Evolutionary conservation across 2,113 vertebrate genomes (phyloP), one percentile per base, ranked within the genome.

Genomic region (Ia io): DNA sequence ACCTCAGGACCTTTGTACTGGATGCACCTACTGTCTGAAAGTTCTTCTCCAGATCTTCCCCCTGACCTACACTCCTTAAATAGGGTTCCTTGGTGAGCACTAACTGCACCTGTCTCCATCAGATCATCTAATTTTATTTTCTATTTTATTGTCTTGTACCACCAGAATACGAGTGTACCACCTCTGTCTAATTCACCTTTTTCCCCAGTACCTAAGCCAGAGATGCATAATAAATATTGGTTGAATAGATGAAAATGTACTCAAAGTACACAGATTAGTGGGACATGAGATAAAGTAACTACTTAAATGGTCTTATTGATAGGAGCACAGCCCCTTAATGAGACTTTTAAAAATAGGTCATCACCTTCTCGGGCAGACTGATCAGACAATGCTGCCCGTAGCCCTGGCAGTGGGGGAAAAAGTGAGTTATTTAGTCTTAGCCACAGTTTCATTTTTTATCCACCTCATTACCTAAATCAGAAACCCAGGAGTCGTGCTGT

Each of bases 301-400:
- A 89, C 49, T 91, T 95, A 84, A 71, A 44, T 76, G 76, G 79
- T 30, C 65, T 90, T 79, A 61, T 47, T 47, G 63, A 69, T 49
- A 56, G 82, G 6, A 3, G 22, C 84, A 91, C 14, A 61, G 86
- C n/a, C 84, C 78, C 88, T 93, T 94, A 82, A 69, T 44, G 90
- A 96, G 93, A 79, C 70, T 69, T 74, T 53, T 63, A 76, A 23
- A 94, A 94, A 69, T 71, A 95, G 85, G 77, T 42, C 40, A 1
- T 63, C 90, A 87, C 90, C 84, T 93, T 77, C 90, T 56, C n/a
- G 28, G 0, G 42, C 23, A 25, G 85, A 40, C 91, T 70, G 77
- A 84, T 61, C 93, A 47, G 3, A 1, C 61, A 35, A 30, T 23
- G 47, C 79, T 40, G 63, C 70, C 87, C 84, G 8, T 13, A 47